Base-by-base conservation (phyloP, 2,888 invertebrate genomes). In the Corythucha ciliata region DNA sequence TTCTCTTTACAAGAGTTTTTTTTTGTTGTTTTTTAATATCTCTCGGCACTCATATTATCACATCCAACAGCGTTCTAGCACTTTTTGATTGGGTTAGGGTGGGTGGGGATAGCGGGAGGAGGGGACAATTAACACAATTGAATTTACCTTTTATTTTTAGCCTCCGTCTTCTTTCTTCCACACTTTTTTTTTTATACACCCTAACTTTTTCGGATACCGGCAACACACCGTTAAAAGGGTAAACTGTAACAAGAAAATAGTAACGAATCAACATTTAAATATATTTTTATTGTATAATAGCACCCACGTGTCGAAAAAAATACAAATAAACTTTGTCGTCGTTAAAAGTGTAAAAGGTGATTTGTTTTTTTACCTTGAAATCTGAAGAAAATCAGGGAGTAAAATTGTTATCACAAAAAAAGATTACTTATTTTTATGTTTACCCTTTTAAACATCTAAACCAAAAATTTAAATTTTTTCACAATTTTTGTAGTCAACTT, bases 51-150 rank as follows among this genome's bases (percentile, higher is more conserved):
- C 53, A 46, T 44, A 47, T 25, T 55, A 55, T 55, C 55, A 55
- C 55, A 55, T 55, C 55, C 55, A 55, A 42, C 55, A 53, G 52
- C 55, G 46, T 49, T 55, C 55, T 55, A 55, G 53, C n/a, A 53
- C 55, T 53, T 53, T 55, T 55, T 53, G 34, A 52, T 41, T 47
- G 37, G 24, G 41, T 55, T 49, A 14, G 33, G 53, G 44, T 46
- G 53, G 53, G 36, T 49, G 42, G 45, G 44, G 40, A 37, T 46
- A 10, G 34, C 40, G 39, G 46, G 36, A 50, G 44, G 25, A 37
- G 34, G 44, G 37, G 42, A 50, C 50, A 26, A 50, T 26, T 40
- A 44, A 42, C 40, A 25, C 37, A 34, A 46, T 37, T 46, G 24
- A 4, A 18, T 40, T 29, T 16, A 24, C 32, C 24, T 20, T 51